phyloP scores from a whole-genome alignment of 2,888 invertebrate species.

The Chironomus tentans region DNA sequence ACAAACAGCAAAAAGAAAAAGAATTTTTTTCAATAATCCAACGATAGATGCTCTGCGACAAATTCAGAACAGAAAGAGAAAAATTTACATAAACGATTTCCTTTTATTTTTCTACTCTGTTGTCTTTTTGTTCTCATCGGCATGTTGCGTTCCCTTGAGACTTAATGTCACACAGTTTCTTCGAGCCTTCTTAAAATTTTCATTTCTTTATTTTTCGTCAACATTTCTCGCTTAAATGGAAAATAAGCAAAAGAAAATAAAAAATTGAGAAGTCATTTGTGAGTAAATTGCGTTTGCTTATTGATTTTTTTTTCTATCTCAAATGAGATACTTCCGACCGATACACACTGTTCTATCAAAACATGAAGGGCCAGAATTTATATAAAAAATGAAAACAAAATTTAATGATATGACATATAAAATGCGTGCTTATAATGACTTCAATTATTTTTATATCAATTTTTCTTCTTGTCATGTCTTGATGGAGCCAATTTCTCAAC shows the following conservation, averaged over 20 bases:
- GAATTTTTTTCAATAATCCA: no score
- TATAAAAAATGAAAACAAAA: no score
- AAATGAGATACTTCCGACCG: background rate
- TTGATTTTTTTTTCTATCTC: background rate
- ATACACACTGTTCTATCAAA: no score
- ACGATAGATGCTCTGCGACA: no score
- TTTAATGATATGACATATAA: no score
- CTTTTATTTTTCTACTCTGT: background rate
- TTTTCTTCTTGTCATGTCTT: no score
- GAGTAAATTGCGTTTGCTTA: background rate
- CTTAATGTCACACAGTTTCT: background rate
- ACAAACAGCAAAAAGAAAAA: no score
- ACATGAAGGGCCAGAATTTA: no score
- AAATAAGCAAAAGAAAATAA: background rate
- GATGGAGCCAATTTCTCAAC: no score
- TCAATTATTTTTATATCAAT: no score
- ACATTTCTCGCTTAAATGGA: background rate
- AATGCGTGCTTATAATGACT: no score
- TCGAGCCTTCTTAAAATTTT: no score
- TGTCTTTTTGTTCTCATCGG: background rate
- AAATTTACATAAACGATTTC: slow-evolving; percentile 14
- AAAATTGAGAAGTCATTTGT: background rate
- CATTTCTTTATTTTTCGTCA: background rate
- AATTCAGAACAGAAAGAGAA: background rate
- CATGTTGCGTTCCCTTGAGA: background rate